Conservation (phyloP, 1,140 invertebrate species). For the Cataglyphis hispanica region DNA sequence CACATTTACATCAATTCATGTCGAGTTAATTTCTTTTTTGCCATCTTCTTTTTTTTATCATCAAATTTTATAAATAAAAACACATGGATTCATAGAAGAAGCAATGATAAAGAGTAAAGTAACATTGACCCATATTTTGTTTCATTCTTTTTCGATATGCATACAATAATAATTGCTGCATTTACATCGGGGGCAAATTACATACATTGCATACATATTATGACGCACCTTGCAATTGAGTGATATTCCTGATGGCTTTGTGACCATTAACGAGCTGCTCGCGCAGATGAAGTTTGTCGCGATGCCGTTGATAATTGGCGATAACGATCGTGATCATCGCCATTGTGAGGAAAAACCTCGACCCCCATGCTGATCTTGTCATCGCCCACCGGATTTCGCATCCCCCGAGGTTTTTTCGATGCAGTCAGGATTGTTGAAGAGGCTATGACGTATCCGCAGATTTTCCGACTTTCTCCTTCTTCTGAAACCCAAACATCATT, state of each 20-base stretch:
- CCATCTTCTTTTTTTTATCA: too few species aligned
- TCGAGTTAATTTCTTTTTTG: background rate
- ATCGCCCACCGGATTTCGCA: constrained; percentile 83
- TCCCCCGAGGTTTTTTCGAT: constrained; percentile 77
- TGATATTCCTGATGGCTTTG: constrained; percentile 75
- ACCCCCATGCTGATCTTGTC: constrained; percentile 81
- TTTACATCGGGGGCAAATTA: background rate
- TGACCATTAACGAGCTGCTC: constrained; percentile 72
- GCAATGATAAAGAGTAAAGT: background rate
- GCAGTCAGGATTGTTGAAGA: constrained; percentile 39
- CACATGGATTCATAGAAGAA: background rate
- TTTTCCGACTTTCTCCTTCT: background rate
- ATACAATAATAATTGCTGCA: background rate
- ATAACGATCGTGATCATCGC: constrained; percentile 81
- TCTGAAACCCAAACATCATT: constrained; percentile 67
- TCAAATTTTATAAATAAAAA: constrained; percentile 16
- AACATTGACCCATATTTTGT: background rate
- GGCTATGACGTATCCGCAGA: constrained; percentile 10
- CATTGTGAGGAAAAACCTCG: constrained; percentile 81
- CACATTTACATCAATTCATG: constrained; percentile 5
- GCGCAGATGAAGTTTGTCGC: constrained; percentile 75
- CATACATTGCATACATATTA: background rate
- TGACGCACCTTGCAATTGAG: constrained; percentile 79
- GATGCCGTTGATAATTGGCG: constrained; percentile 80
- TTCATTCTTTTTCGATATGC: background rate